These are phyloP conservation scores for Limosa lapponica DNA, from an alignment of 2,797 vertebrate species.

Conservation along the genomic window DNA sequence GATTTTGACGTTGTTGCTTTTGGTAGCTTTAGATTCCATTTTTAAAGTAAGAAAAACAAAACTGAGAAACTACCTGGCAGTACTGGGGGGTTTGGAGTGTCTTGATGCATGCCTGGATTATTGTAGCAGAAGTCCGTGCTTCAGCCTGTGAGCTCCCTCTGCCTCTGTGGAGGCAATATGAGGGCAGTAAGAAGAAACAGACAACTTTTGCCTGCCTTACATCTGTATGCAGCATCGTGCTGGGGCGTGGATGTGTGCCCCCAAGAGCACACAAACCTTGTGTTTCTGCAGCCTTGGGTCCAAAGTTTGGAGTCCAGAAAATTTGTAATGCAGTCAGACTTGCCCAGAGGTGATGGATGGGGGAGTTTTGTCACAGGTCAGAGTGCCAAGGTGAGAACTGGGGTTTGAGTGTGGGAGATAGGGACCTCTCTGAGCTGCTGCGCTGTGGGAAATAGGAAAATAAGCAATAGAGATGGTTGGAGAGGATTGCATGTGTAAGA, in stretches of 20 bases:
- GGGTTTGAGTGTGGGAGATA: background rate
- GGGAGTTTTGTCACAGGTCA: background rate
- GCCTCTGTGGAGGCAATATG: background rate
- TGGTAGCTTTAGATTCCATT: background rate
- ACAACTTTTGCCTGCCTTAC: too few relatives aligned
- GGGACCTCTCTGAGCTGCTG: background rate
- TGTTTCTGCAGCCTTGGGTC: background rate
- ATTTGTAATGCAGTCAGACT: rapidly evolving
- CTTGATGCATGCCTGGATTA: background rate
- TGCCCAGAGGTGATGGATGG: background rate
- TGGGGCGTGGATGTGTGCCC: too few relatives aligned
- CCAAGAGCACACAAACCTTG: rapidly evolving
- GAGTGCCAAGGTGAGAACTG: rapidly evolving
- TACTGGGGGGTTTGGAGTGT: background rate
- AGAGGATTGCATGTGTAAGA: rapidly evolving
- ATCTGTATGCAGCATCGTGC: too few relatives aligned
- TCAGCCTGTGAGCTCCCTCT: background rate
- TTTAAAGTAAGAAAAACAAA: background rate
- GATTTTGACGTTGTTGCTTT: background rate
- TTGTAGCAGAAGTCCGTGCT: background rate
- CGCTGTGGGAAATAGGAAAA: background rate
- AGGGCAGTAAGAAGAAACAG: background rate
- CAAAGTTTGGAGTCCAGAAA: background rate
- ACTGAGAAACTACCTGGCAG: background rate
- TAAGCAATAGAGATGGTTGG: rapidly evolving